A percentile compares a stretch with the other conserved stretches of the same genome.
phyloP scores from a whole-genome alignment of 2,888 invertebrate species.

The Phymatocera aterrima region DNA sequence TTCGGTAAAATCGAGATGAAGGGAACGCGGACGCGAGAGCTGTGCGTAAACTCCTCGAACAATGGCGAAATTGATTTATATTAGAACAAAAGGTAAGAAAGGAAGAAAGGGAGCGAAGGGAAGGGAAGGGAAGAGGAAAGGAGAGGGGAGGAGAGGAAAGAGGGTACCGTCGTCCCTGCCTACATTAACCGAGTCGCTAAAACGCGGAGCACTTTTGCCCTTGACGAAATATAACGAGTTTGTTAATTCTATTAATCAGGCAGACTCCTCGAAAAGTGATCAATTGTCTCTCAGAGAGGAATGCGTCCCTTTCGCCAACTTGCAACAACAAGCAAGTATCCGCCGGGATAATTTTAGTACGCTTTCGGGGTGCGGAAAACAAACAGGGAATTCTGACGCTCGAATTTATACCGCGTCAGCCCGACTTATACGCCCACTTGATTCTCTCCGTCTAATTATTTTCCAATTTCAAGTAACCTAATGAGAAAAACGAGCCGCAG shows the following conservation, averaged over 20 bases:
- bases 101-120: not conserved
- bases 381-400: no score
- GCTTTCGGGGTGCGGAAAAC: not conserved
- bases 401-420: no score
- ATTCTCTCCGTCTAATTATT: no score
- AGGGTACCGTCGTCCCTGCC: not conserved
- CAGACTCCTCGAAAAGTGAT: constrained; percentile 9
- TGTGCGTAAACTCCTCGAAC: not conserved
- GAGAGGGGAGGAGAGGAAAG: not conserved
- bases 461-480: no score
- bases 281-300: not conserved
- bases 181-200: not conserved
- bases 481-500: no score
- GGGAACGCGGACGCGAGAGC: not conserved
- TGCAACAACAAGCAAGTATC: not conserved
- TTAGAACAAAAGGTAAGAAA: not conserved
- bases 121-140: not conserved
- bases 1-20: not conserved
- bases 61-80: constrained; percentile 1
- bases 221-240: not conserved
- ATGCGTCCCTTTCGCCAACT: constrained; percentile 9
- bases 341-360: not conserved
- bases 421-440: no score
- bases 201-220: constrained; percentile 7
- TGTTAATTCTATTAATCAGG: constrained; percentile 20